Conservation (phyloP, 2,797 vertebrate species). For the Phrynocephalus forsythii region DNA sequence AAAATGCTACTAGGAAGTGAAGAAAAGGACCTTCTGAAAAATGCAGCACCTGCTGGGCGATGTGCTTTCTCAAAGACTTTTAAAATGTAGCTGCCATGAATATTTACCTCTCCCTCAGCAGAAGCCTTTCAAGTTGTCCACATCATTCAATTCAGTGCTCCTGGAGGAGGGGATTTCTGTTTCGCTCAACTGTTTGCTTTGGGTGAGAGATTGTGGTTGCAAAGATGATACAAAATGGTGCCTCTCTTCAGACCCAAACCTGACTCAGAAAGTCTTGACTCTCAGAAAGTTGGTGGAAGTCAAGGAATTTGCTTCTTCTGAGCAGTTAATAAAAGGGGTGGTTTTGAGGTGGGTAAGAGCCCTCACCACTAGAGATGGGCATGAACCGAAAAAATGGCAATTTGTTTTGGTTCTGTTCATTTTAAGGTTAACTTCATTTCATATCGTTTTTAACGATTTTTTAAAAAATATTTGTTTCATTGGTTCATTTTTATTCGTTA, state of each 20-base stretch:
- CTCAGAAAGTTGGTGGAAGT: background rate
- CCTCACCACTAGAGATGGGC: no score
- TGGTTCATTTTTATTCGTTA: no score
- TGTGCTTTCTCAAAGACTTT: slow-evolving; percentile 15
- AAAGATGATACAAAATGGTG: accelerated
- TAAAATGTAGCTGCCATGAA: slow-evolving; percentile 34
- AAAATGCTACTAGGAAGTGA: background rate
- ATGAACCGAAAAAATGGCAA: no score
- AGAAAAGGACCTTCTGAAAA: background rate
- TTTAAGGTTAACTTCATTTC: no score
- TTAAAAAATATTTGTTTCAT: no score
- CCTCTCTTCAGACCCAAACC: background rate
- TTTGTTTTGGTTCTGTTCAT: no score
- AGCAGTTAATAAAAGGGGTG: slow-evolving; percentile 2
- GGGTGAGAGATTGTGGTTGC: background rate
- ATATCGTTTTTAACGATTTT: no score
- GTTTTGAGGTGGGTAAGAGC: background rate
- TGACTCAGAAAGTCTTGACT: background rate
- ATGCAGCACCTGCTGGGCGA: background rate
- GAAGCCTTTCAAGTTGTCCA: slow-evolving; percentile 65
- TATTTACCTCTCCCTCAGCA: slow-evolving; percentile 60
- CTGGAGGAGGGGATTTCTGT: slow-evolving; percentile 40
- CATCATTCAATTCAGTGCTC: slow-evolving; percentile 61
- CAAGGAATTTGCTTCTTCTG: background rate
- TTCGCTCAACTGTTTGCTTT: slow-evolving; percentile 46